A percentile compares a stretch with the other conserved stretches of the same genome.
Conservation (phyloP, 2,888 invertebrate genomes). For the Tribolium freemani region DNA sequence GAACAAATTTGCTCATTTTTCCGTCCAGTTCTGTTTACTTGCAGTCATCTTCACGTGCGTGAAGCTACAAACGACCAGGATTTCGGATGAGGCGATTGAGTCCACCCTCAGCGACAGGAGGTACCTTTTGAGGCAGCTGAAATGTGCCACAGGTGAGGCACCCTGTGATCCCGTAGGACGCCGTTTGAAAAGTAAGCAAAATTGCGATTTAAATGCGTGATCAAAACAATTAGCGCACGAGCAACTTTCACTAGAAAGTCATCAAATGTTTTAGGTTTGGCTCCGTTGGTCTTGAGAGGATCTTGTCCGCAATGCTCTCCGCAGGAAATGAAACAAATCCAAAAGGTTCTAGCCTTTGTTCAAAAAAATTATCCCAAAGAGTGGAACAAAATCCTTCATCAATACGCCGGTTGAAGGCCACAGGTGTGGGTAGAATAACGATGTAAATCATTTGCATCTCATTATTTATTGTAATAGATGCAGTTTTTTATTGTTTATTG, state of each 20-base stretch:
- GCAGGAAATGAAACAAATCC: slow-evolving; percentile 80
- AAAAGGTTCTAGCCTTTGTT: slow-evolving; percentile 80
- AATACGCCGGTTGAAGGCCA: slow-evolving; percentile 73
- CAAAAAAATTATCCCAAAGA: slow-evolving; percentile 83
- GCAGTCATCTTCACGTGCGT: slow-evolving; percentile 39
- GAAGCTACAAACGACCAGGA: slow-evolving; percentile 41
- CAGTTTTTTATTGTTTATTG: background rate
- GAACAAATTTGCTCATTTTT: background rate
- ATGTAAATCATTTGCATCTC: background rate
- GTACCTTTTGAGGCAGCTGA: slow-evolving; percentile 79
- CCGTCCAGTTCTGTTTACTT: slow-evolving; percentile 47
- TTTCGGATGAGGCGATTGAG: slow-evolving; percentile 78
- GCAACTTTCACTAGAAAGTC: slow-evolving; percentile 32
- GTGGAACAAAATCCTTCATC: slow-evolving; percentile 81
- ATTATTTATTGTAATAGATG: background rate
- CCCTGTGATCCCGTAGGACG: slow-evolving; percentile 82
- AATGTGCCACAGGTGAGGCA: slow-evolving; percentile 81
- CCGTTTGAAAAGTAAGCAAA: slow-evolving; percentile 77
- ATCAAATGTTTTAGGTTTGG: slow-evolving; percentile 72
- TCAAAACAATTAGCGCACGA: background rate
- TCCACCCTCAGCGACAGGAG: slow-evolving; percentile 78
- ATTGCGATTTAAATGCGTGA: background rate
- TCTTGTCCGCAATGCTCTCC: slow-evolving; percentile 80
- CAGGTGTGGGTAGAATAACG: background rate
- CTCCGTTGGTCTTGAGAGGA: slow-evolving; percentile 81